These are phyloP conservation scores for Leptobrachium leishanense DNA, from an alignment of 2,113 vertebrate genomes.

Conservation along the genomic window DNA sequence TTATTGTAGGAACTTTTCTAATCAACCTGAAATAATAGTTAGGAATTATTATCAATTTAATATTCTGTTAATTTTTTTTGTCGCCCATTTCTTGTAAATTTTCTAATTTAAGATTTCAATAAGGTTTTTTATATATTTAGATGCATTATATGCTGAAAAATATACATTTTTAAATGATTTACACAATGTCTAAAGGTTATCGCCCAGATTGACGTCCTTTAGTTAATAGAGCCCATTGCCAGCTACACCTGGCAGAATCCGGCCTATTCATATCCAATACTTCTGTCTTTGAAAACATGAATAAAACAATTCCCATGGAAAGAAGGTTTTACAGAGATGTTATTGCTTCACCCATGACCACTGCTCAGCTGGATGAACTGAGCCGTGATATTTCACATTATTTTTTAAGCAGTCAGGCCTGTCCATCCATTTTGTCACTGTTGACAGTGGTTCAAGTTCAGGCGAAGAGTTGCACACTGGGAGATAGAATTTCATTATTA, in stretches of 20 bases:
- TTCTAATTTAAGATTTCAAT: no score
- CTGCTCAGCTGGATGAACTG: slow-evolving; percentile 9
- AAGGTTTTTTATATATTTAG: no score
- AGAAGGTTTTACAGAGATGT: background rate
- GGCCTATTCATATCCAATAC: background rate
- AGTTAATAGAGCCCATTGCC: background rate
- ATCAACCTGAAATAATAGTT: no score
- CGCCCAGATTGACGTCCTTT: background rate
- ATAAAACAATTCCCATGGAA: background rate
- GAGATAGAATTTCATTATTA: background rate
- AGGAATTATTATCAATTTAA: no score
- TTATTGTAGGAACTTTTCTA: no score
- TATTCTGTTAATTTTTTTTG: no score
- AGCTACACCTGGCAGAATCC: background rate
- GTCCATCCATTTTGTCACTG: background rate
- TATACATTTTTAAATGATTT: no score
- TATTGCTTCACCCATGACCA: background rate
- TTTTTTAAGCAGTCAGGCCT: background rate
- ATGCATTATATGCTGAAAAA: no score
- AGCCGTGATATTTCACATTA: slow-evolving; percentile 5
- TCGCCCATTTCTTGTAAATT: no score
- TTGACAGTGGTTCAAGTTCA: background rate
- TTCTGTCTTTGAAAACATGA: background rate
- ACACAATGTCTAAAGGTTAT: no score
- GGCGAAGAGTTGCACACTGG: background rate